These are phyloP conservation scores for Vireo griseus DNA, from an alignment of 2,797 vertebrate genomes.

Conservation along the genomic window DNA sequence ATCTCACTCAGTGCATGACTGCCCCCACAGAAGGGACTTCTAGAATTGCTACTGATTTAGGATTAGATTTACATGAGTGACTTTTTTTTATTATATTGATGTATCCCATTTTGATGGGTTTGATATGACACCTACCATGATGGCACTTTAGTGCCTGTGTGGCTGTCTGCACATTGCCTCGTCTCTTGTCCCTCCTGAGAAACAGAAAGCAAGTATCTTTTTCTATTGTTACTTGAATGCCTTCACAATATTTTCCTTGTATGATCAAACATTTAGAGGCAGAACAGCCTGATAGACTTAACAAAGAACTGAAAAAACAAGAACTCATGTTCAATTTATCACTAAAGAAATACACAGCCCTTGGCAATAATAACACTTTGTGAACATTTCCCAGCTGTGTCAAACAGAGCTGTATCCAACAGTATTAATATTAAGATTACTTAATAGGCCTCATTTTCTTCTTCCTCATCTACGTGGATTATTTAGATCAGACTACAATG, in stretches of 20 bases:
- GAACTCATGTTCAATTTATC: background rate
- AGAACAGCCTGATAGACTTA: background rate
- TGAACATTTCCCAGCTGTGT: conserved; percentile 9
- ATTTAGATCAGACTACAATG: background rate
- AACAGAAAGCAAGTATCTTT: background rate
- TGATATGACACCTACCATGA: background rate
- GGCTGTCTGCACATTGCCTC: background rate
- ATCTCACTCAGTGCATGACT: background rate
- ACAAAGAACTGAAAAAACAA: conserved; percentile 10
- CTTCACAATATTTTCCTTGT: background rate
- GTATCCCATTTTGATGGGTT: background rate
- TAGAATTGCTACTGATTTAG: background rate
- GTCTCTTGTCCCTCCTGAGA: background rate
- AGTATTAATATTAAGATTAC: background rate
- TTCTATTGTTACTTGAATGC: background rate
- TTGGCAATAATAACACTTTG: background rate
- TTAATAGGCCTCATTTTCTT: background rate
- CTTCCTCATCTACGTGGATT: background rate
- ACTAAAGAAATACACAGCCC: background rate
- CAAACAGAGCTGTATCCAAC: background rate
- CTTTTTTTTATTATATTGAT: background rate
- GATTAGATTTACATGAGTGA: background rate
- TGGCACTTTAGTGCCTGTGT: background rate
- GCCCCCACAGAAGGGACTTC: background rate
- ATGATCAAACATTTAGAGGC: background rate